Percentiles rank a stretch among this genome's conserved stretches.
phyloP scores from a whole-genome alignment of 2,888 invertebrate species.

The Rhingia campestris region DNA sequence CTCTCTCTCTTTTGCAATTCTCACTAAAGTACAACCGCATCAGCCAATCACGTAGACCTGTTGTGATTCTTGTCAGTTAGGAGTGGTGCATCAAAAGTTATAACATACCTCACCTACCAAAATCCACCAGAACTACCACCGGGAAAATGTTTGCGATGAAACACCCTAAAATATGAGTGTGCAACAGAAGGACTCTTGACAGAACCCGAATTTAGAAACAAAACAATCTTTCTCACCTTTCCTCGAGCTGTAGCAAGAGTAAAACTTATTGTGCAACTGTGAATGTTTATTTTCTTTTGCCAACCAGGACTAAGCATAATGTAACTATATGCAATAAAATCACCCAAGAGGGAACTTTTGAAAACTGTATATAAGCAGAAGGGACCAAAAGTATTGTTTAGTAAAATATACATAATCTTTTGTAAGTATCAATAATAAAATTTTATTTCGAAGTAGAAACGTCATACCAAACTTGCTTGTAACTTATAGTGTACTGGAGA shows the following conservation, averaged over 20 bases:
- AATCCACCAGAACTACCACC: background rate
- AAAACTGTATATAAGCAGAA: no score
- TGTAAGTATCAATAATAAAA: no score
- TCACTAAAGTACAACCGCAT: constrained; percentile 13
- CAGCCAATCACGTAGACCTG: constrained; percentile 27
- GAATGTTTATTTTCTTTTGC: constrained; percentile 3
- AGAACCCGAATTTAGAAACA: constrained; percentile 38
- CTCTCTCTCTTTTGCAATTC: constrained; percentile 8
- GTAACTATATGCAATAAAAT: constrained; percentile 1
- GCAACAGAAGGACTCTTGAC: constrained; percentile 27
- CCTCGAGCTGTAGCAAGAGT: constrained; percentile 15
- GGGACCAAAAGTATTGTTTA: no score
- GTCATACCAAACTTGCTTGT: no score
- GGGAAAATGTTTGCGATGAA: background rate
- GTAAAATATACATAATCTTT: no score
- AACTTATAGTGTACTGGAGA: no score
- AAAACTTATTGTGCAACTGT: background rate
- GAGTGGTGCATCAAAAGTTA: background rate
- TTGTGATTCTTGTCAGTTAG: constrained; percentile 22
- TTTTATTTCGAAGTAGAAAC: no score
- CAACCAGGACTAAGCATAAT: background rate
- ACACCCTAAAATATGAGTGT: constrained; percentile 17
- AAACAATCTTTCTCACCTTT: constrained; percentile 26
- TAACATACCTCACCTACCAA: background rate
- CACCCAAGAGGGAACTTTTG: background rate